These are phyloP conservation scores for Alces alces DNA, from an alignment of 2,113 vertebrate genomes.

Conservation along the genomic window DNA sequence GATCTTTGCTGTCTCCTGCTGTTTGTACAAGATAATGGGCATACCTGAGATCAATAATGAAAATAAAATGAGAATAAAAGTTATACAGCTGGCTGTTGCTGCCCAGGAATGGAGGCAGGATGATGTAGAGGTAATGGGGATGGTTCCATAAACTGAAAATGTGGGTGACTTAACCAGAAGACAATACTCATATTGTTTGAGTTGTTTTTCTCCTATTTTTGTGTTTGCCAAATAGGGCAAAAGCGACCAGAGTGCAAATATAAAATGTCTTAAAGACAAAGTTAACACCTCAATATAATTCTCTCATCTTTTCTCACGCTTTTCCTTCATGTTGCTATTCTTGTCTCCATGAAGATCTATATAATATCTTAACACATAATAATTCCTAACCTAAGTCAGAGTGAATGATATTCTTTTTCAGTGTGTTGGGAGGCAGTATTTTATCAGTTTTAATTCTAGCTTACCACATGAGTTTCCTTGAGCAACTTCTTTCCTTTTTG, in stretches of 20 bases:
- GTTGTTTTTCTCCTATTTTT: constrained; percentile 21
- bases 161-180: neutral
- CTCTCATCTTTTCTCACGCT: neutral
- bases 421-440: neutral
- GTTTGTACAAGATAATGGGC: neutral
- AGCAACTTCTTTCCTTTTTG: constrained; percentile 14
- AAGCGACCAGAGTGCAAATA: neutral
- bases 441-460: constrained; percentile 28
- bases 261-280: neutral
- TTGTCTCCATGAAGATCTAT: constrained; percentile 5
- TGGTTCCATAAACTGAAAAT: neutral
- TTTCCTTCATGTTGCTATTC: neutral
- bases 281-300: neutral
- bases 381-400: neutral
- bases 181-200: neutral
- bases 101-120: neutral
- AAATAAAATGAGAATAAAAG: neutral
- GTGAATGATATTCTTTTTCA: constrained; percentile 1
- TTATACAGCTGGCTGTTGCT: neutral
- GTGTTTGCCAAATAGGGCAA: neutral
- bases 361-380: neutral
- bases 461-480: neutral
- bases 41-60: constrained; percentile 15
- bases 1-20: neutral
- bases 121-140: neutral